Conservation (phyloP, 1,140 invertebrate genomes). For the Magallana gigas region DNA sequence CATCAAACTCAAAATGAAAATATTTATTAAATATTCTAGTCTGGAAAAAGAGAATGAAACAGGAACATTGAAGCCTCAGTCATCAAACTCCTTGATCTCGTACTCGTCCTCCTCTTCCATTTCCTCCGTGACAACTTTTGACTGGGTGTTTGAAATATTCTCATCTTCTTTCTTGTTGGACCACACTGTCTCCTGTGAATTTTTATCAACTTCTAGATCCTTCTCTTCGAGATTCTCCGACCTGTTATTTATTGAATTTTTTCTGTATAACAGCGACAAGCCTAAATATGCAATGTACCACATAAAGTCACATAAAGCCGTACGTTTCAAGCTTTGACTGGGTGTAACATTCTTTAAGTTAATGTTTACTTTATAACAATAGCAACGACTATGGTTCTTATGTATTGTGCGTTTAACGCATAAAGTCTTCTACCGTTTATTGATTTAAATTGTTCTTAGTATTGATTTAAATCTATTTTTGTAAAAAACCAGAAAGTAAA, state of each 20-base stretch:
- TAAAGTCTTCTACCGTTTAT: too few relatives aligned
- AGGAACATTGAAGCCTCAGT: constrained; percentile 46
- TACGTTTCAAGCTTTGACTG: too few relatives aligned
- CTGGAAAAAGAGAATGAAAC: too few relatives aligned
- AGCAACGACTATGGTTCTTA: too few relatives aligned
- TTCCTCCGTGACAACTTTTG: constrained; percentile 51
- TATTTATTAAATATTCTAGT: too few relatives aligned
- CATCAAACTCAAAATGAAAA: too few relatives aligned
- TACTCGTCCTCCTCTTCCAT: constrained; percentile 65
- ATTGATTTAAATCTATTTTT: background rate
- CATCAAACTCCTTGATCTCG: constrained; percentile 70
- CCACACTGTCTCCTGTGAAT: constrained; percentile 10
- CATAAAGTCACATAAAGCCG: too few relatives aligned
- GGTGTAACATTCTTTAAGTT: too few relatives aligned
- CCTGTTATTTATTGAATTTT: background rate
- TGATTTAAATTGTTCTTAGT: too few relatives aligned
- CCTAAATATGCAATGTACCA: too few relatives aligned
- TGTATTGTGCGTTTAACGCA: too few relatives aligned
- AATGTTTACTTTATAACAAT: too few relatives aligned
- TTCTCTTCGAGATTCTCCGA: constrained; percentile 64
- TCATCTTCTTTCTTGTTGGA: constrained; percentile 57
- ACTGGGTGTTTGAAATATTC: constrained; percentile 63
- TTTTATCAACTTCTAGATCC: constrained; percentile 52
- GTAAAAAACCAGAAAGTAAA: background rate
- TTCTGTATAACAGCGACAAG: background rate